Base-by-base conservation (phyloP, 2,113 vertebrate genomes). In the Ptychochromis oligacanthus region DNA sequence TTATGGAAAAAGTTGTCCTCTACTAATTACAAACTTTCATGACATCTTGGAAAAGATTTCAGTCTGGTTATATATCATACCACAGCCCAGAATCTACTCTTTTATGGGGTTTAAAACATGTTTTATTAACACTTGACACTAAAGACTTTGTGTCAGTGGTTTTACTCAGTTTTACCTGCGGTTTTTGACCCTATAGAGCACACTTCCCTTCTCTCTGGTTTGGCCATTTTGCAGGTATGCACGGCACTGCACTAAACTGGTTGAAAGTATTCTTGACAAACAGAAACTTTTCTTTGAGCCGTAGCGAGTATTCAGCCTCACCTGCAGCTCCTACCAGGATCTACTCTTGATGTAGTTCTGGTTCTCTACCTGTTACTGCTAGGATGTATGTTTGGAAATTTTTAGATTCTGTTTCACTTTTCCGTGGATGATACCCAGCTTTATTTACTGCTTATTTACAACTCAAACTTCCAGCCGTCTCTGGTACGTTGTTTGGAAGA, bases 321-420 rank as follows among this genome's bases (percentile, higher is more conserved):
- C 36, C 9, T 46, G 43, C 15, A 46, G 24, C 1, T 20, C 43
- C 17, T 0, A 52, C 24, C 20, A 10, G 1, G 10, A 3, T 72
- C 65, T 31, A 0, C 9, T 72, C 26, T 72, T 72, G 9, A 0
- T 6, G 3, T 31, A 31, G 28, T 31, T 31, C 28, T 31, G 28
- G 28, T 31, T 31, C 28, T 31, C 28, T n/a, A n/a, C n/a, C n/a
- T n/a, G n/a, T n/a, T 2, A 18, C 49, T 6, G 7, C 7, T 7
- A 40, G 8, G 40, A 11, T 40, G 8, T 40, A 3, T 52, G 7
- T 52, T 18, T 52, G 14, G 13, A 46, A 46, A 46, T 5, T 15
- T 46, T 46, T 18, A 18, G 6, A 52, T 52, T 4, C 13, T 14
- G 43, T 5, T 46, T 5, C 2, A 13, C 49, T 70, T 0, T 40